Base-by-base conservation (phyloP, 2,797 vertebrate genomes). In the Protosalanx chinensis region DNA sequence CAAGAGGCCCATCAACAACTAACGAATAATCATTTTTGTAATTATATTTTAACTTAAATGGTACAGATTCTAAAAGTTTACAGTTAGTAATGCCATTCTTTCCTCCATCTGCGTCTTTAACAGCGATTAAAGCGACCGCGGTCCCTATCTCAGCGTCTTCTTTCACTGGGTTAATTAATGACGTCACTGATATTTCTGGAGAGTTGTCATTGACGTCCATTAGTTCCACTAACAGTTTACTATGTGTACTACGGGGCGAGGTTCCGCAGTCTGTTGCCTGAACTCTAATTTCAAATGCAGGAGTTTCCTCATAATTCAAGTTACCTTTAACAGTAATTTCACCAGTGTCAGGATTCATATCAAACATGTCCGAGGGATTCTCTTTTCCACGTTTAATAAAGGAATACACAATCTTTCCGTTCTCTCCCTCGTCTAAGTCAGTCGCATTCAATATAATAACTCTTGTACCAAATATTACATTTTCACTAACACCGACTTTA, bases 21-120 rank as follows among this genome's bases (percentile, higher is more conserved):
- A 89, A 57, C 1, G 85, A 86, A 67, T 82, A 89, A 72, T 87
- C 66, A 37, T 84, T 83, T 12, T 81, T 81, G 57, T 83, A 81
- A 8, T 81, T 76, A 0, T 58, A 68, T 20, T 79, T 70, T 7
- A 89, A 71, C 73, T 79, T 85, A 68, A 88, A 87, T 15, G 79
- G 80, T 59, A 67, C 29, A 1, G n/a, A 16, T 0, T 79, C 79
- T 0, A 49, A 61, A 2, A 91, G 27, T 0, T 72, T 46, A 65
- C 89, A 91, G 4, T 61, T 84, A 4, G 63, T 65, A 5, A 87
- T 51, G 0, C 90, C 89, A 3, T 93, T 95, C 61, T 74, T 82
- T 0, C 92, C 93, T 6, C 91, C 91, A 64, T 96, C 94, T 51
- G 53, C 85, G 75, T 96, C 94, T 0, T 74, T 88, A 0, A 95